These are phyloP conservation scores for Tetrax tetrax DNA, from an alignment of 2,113 vertebrate species.

Conservation along the genomic window DNA sequence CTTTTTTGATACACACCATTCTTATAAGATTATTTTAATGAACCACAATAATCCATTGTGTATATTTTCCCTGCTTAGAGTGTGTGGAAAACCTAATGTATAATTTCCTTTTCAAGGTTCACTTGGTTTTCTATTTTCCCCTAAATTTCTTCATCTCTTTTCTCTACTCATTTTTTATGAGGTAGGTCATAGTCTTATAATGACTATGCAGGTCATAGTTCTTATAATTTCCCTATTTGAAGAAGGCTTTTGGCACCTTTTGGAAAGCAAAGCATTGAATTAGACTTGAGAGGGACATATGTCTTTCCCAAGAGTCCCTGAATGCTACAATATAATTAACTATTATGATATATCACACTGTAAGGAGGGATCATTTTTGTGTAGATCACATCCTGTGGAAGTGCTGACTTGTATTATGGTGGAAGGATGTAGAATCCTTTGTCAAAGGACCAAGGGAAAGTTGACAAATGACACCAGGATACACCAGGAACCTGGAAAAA, in stretches of 20 bases:
- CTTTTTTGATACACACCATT: not conserved
- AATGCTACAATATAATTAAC: not conserved
- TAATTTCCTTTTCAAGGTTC: not conserved
- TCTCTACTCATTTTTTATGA: not conserved
- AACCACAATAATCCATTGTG: not conserved
- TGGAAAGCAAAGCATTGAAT: not conserved
- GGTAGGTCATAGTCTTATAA: not conserved
- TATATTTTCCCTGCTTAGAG: not conserved
- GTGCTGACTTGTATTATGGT: not conserved
- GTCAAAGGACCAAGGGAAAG: not conserved
- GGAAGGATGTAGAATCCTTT: not conserved
- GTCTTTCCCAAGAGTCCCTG: not conserved
- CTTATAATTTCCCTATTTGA: not conserved
- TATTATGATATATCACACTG: not conserved
- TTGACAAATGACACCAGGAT: not conserved
- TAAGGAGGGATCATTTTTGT: conserved; percentile 15
- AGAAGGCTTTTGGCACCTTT: not conserved
- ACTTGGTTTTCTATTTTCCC: not conserved
- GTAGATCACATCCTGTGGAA: not conserved
- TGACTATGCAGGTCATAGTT: not conserved
- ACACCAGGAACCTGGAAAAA: not conserved
- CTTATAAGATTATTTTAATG: not conserved
- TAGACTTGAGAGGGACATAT: not conserved
- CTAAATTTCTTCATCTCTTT: not conserved
- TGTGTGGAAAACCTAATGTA: not conserved